Evolutionary conservation across 2,113 vertebrate species (phyloP).

Genomic region (Mesembrinibis cayennensis): DNA sequence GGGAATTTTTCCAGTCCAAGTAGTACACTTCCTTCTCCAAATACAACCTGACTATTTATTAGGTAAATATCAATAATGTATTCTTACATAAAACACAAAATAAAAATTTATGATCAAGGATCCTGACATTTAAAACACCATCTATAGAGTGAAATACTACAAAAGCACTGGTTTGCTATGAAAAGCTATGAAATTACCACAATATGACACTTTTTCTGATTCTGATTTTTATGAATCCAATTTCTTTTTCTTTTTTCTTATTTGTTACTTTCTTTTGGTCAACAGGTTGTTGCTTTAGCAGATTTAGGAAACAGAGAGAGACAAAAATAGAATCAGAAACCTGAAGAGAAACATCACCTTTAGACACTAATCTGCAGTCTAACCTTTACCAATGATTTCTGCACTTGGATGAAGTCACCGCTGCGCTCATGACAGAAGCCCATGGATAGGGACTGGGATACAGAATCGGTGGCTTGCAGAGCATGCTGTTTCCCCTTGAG

Average conservation of each 20-base stretch:
- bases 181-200: background rate
- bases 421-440: background rate
- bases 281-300: background rate
- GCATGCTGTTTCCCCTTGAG: background rate
- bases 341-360: background rate
- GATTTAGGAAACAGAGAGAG: background rate
- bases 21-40: background rate
- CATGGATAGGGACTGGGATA: background rate
- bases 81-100: background rate
- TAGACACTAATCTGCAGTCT: background rate
- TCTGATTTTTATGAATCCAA: background rate
- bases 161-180: background rate
- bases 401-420: background rate
- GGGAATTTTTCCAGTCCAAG: background rate
- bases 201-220: background rate
- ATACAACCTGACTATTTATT: background rate
- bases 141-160: background rate
- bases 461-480: background rate
- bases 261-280: background rate
- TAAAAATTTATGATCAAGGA: background rate
- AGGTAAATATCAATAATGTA: background rate
- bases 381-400: background rate
- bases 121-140: background rate
- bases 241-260: background rate
- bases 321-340: background rate